Evolutionary conservation across 37 sponge, comb jelly and placozoan species (phyloP).

Genomic region (Beroe ovata): DNA sequence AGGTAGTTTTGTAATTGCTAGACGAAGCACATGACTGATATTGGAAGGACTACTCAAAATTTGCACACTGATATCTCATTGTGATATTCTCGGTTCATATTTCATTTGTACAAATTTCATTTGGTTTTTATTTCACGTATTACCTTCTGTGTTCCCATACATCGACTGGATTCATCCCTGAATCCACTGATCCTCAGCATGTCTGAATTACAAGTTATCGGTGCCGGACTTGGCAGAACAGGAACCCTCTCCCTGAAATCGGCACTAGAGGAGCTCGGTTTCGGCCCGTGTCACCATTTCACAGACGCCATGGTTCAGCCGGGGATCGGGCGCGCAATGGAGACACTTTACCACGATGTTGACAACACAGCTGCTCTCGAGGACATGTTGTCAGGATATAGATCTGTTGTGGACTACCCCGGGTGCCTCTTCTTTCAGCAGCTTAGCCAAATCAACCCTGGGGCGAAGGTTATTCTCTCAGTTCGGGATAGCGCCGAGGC

Average conservation of each 20-base stretch:
- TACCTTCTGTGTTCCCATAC: too few relatives aligned
- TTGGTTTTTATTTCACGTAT: too few relatives aligned
- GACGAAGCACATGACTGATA: too few relatives aligned
- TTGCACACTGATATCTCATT: too few relatives aligned
- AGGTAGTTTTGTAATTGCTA: too few relatives aligned
- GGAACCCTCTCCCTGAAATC: slow-evolving; percentile 14
- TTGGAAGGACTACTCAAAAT: too few relatives aligned
- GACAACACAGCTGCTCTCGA: not conserved
- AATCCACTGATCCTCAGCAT: too few relatives aligned
- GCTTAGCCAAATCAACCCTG: not conserved
- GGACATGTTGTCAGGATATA: not conserved
- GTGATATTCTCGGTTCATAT: too few relatives aligned
- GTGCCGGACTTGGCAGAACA: slow-evolving; percentile 3
- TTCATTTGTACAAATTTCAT: too few relatives aligned
- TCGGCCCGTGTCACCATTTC: slow-evolving; percentile 1
- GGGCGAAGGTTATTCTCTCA: not conserved
- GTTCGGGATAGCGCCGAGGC: not conserved
- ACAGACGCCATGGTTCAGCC: slow-evolving; percentile 3
- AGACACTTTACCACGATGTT: not conserved
- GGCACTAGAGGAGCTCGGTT: not conserved
- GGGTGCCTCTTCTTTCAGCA: not conserved
- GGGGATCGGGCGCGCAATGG: not conserved
- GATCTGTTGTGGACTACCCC: not conserved
- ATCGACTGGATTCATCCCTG: too few relatives aligned
- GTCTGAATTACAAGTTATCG: slow-evolving; percentile 5